These are phyloP conservation scores for Protonibea diacanthus DNA, from an alignment of 2,797 vertebrate species.

Conservation along the genomic window DNA sequence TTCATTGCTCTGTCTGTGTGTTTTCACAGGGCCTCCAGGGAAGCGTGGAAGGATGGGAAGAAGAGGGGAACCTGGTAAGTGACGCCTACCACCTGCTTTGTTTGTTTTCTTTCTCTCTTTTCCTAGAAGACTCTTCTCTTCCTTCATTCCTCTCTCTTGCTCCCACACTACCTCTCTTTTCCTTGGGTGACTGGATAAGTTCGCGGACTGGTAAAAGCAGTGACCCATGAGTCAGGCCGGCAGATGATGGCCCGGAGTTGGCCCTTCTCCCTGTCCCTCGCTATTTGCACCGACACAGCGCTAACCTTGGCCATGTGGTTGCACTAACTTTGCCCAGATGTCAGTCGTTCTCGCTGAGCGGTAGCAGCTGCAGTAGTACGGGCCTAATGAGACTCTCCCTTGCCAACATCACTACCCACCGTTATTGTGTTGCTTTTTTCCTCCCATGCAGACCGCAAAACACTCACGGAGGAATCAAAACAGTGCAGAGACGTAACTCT, in stretches of 20 bases:
- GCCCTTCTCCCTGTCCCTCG: constrained; percentile 58
- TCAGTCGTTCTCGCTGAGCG: constrained; percentile 70
- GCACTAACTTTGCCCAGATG: constrained; percentile 81
- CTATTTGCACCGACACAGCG: constrained; percentile 53
- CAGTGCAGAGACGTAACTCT: constrained; percentile 35
- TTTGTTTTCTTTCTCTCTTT: constrained; percentile 49
- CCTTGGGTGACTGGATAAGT: constrained; percentile 37
- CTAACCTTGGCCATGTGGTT: constrained; percentile 78
- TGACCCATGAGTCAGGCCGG: constrained; percentile 61
- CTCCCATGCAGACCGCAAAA: constrained; percentile 62
- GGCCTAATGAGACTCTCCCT: constrained; percentile 74
- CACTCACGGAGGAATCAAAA: constrained; percentile 46
- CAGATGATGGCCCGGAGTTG: constrained; percentile 56
- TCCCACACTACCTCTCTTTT: constrained; percentile 25
- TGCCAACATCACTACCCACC: constrained; percentile 64
- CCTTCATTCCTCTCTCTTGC: constrained; percentile 19
- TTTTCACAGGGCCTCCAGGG: constrained; percentile 92
- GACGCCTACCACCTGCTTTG: constrained; percentile 44
- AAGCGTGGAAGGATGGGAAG: constrained; percentile 90
- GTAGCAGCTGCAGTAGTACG: constrained; percentile 76
- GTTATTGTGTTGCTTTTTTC: constrained; percentile 59
- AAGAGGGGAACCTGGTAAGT: constrained; percentile 92
- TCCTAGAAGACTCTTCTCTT: constrained; percentile 37
- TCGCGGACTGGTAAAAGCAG: constrained; percentile 44
- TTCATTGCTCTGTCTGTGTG: constrained; percentile 71